Evolutionary conservation across 2,797 vertebrate species (phyloP), one percentile per base, ranked within the genome.

Genomic region (Xenentodon cancila): DNA sequence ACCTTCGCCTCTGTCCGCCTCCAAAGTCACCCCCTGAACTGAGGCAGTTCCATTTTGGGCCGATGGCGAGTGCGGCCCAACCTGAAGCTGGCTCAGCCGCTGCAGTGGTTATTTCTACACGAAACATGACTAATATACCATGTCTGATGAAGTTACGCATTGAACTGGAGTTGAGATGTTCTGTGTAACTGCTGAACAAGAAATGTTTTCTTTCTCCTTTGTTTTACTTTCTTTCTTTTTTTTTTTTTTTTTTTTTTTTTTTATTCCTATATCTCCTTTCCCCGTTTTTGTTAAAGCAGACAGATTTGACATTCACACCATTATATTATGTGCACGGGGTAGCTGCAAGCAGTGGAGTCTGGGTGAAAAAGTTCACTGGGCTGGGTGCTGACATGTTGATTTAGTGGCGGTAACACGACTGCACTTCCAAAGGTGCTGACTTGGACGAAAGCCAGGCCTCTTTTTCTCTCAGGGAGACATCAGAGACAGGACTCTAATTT

Each of bases 361-460:
- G 84, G 86, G 81, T 88, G 85, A 88, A 90, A 90, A 91, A 89
- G 87, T 91, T 92, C 90, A 89, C 85, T 84, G 80, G 80, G 84
- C 81, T 27, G 80, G 88, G 90, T 60, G 93, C 89, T 93, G 93
- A 94, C 92, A 93, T 92, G 92, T 93, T 93, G 91, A 93, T 93
- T 93, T 94, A 93, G 90, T 91, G 81, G 88, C 66, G 83, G 91
- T 93, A 94, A 92, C 90, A 86, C 87, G 84, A 93, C 89, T 90
- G 89, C 91, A 91, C 90, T 91, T 92, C 89, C 90, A 92, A 92
- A 94, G 92, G 92, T 94, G 92, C 91, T 89, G 90, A 92, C 88
- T 92, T 92, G 93, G 93, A 93, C 68, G 73, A 91, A 92, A 91
- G 88, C 92, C 93, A 94, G 91, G 77, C 85, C 83, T 86, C 84